These are phyloP conservation scores for Notamacropus eugenii DNA, from an alignment of 2,797 vertebrate species.

Conservation along the genomic window DNA sequence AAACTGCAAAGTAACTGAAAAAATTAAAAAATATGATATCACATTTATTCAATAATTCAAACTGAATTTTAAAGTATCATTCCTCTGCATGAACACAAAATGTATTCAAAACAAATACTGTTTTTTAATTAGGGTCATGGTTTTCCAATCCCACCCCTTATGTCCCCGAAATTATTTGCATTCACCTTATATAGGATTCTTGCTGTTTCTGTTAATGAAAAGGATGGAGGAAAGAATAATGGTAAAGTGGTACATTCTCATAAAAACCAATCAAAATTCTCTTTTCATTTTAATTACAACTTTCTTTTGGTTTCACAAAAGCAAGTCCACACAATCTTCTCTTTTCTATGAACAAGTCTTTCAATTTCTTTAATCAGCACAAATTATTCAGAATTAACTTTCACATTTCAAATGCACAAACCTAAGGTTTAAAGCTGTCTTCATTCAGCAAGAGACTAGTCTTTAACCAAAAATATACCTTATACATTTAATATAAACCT, in stretches of 20 bases:
- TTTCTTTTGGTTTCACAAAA: constrained; percentile 38
- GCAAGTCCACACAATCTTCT: constrained; percentile 35
- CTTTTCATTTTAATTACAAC: constrained; percentile 53
- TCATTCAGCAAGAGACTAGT: constrained; percentile 55
- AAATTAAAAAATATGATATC: constrained; percentile 73
- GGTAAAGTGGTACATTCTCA: constrained; percentile 37
- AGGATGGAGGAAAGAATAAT: constrained; percentile 39
- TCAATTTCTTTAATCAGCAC: constrained; percentile 67
- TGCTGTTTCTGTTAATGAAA: constrained; percentile 48
- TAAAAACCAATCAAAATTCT: constrained; percentile 42
- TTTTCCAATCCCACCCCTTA: constrained; percentile 56
- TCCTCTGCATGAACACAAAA: constrained; percentile 79
- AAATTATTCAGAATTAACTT: constrained; percentile 55
- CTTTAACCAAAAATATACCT: constrained; percentile 56
- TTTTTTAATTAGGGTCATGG: constrained; percentile 62
- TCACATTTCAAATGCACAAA: constrained; percentile 55
- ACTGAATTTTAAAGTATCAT: constrained; percentile 75
- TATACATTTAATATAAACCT: constrained; percentile 31
- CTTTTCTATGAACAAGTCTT: constrained; percentile 53
- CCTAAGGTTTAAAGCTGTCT: constrained; percentile 56
- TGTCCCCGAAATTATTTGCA: constrained; percentile 56
- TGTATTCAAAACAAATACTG: constrained; percentile 65
- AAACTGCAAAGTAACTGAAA: constrained; percentile 81
- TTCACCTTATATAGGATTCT: constrained; percentile 42
- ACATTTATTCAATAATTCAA: constrained; percentile 77